Base-by-base conservation (phyloP, 2,797 vertebrate genomes). In the Siniperca obscura region DNA sequence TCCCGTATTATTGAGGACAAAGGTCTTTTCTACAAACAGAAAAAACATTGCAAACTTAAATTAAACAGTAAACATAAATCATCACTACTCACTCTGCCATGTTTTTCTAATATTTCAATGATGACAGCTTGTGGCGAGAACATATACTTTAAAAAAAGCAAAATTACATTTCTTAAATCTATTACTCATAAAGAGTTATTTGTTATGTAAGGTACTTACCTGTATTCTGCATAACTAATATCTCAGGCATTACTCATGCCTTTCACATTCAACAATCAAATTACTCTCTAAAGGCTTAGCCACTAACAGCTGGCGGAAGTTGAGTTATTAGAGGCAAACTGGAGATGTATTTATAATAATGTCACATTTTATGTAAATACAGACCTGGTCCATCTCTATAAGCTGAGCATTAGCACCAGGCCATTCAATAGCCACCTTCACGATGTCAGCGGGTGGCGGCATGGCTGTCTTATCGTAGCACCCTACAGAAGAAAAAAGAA, bases 361-460 rank as follows among this genome's bases (percentile, higher is more conserved):
- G 48, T 61, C 16, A 60, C 0, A 0, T 77, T 70, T 73, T 9
- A 74, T 6, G 27, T 2, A 50, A 61, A 69, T 59, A 87, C 89
- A 62, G 34, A 94, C 98, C 98, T 99, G 98, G 93, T 99, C 98
- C 74, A 99, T 98, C 89, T 99, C 98, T 59, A 99, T 97, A 69
- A 99, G 96, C 89, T 99, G 98, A 74, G 98, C 98, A 17, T 99
- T 99, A 69, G 98, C 97, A 77, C 98, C 98, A 0, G 98, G 98
- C 98, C 98, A 99, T 84, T 99, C 98, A 10, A 99, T 97, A 62
- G 98, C 98, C 92, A 99, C 98, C 93, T 99, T 99, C 89, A 99
- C 98, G 0, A 99, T 97, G 93, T 99, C 98, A 5, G 95, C 96
- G 1, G 98, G 98, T 10, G 98, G 98, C 2, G 98, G 95, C 96